Evolutionary conservation across 2,888 invertebrate genomes (phyloP).

Genomic region (Drosophila borborema): DNA sequence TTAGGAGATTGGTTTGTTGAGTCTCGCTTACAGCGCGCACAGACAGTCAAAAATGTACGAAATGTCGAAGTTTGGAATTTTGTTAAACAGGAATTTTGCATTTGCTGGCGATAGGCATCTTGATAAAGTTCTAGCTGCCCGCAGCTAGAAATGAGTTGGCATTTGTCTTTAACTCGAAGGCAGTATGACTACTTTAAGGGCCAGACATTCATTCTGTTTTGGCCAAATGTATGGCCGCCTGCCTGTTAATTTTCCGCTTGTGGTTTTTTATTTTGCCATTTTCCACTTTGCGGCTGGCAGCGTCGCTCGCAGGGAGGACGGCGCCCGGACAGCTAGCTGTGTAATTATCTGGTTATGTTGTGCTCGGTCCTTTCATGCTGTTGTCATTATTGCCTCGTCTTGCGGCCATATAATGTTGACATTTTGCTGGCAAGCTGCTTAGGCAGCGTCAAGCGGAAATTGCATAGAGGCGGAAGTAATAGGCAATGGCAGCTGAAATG

Average conservation of each 20-base stretch:
- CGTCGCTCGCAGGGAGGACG: slow-evolving; percentile 18
- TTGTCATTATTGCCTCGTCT: slow-evolving; percentile 62
- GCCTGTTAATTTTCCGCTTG: slow-evolving; percentile 85
- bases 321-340: slow-evolving; percentile 53
- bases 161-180: slow-evolving; percentile 26
- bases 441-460: slow-evolving; percentile 72
- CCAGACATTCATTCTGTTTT: slow-evolving; percentile 5
- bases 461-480: slow-evolving; percentile 79
- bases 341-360: slow-evolving; percentile 78
- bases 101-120: slow-evolving; percentile 80
- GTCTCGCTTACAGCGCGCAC: slow-evolving; percentile 56
- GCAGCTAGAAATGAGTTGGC: slow-evolving; percentile 15
- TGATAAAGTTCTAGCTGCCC: slow-evolving; percentile 72
- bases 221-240: slow-evolving; percentile 21
- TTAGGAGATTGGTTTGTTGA: slow-evolving; percentile 40
- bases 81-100: slow-evolving; percentile 81
- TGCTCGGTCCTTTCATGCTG: slow-evolving; percentile 41
- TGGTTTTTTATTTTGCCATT: slow-evolving; percentile 84
- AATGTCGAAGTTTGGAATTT: slow-evolving; percentile 69
- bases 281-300: slow-evolving; percentile 73
- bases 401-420: slow-evolving; percentile 68
- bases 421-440: slow-evolving; percentile 73
- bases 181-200: slow-evolving; percentile 34
- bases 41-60: slow-evolving; percentile 75
- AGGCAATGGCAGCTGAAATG: slow-evolving; percentile 49